Evolutionary conservation across 2,888 invertebrate species (phyloP).

Genomic region (Lacanobia oleracea): DNA sequence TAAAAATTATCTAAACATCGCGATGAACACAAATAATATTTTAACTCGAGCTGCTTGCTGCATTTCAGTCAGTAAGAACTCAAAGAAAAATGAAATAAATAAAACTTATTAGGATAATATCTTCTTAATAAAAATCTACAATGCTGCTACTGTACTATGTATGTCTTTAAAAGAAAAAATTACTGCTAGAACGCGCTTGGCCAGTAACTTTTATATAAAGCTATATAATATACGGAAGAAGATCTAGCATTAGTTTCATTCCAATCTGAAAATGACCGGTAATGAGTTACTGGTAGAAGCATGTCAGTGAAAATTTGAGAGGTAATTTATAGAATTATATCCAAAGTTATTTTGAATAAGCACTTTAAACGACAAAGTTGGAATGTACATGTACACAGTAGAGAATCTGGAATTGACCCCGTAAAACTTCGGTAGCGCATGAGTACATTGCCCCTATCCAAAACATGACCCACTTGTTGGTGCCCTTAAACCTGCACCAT

Average conservation of each 20-base stretch:
- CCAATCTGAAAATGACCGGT: no score
- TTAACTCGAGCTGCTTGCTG: background rate
- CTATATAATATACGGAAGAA: no score
- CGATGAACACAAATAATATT: background rate
- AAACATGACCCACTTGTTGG: background rate
- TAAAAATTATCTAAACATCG: conserved; percentile 27
- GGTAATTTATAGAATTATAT: background rate
- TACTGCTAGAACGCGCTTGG: no score
- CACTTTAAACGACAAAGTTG: background rate
- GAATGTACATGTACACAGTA: background rate
- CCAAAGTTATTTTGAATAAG: no score
- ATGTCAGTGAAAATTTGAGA: background rate
- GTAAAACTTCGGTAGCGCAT: background rate
- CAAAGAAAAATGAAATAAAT: background rate
- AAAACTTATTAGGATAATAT: background rate
- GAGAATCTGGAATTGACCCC: background rate
- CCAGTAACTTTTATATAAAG: no score
- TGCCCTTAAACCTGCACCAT: background rate
- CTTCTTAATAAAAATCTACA: no score
- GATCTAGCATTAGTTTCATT: no score
- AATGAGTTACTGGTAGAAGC: no score
- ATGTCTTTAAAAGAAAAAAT: no score
- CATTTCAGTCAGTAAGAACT: background rate
- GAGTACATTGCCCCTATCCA: background rate
- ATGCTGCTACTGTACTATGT: background rate